A percentile compares a stretch with the other conserved stretches of the same genome.
These are phyloP conservation scores for Microcebus murinus DNA, from an alignment of 2,113 vertebrate genomes.

Conservation along the genomic window DNA sequence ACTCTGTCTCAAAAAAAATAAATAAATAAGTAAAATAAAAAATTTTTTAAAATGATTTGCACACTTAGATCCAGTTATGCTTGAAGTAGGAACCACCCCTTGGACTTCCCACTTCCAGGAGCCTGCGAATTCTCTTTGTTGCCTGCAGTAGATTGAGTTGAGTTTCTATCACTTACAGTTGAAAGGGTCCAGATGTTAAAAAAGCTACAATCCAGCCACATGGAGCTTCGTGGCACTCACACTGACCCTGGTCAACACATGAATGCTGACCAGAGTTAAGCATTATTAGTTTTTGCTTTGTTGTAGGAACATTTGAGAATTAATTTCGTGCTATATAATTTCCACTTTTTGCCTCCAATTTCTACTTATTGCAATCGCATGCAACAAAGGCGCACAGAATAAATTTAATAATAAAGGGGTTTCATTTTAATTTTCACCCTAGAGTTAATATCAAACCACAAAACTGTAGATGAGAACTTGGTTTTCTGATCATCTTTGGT, in stretches of 20 bases:
- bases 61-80: neutral
- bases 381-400: neutral
- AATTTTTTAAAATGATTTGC: neutral
- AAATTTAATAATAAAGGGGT: neutral
- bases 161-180: neutral
- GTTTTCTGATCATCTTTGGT: conserved; percentile 1
- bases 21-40: too few relatives aligned
- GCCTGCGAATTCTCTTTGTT: neutral
- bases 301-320: neutral
- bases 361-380: neutral
- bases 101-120: neutral
- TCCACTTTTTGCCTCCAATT: neutral
- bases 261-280: neutral
- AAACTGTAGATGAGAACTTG: neutral
- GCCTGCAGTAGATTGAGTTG: neutral
- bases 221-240: rapidly evolving
- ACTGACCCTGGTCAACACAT: neutral
- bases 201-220: neutral
- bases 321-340: neutral
- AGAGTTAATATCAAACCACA: neutral
- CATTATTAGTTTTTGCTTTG: neutral
- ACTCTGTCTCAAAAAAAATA: too few relatives aligned
- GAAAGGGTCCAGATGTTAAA: neutral
- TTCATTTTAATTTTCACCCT: conserved; percentile 28
- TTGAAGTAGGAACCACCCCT: neutral